Conservation (phyloP, 2,113 vertebrate species). For the Hiodon alosoides region DNA sequence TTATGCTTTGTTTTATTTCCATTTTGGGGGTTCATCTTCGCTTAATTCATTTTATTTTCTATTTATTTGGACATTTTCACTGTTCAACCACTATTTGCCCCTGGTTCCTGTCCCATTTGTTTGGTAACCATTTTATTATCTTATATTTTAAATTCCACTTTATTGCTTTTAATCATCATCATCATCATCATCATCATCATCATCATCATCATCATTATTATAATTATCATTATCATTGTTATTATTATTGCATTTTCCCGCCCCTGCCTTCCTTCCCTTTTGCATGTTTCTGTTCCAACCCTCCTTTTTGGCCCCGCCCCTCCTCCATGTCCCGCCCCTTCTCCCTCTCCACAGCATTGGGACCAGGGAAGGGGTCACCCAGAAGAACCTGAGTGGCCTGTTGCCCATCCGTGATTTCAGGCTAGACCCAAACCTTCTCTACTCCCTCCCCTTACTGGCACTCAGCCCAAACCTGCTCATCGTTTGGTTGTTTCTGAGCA, state of each 20-base stretch:
- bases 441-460: constrained; percentile 93
- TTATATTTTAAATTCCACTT: not conserved
- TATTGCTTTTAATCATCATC: not conserved
- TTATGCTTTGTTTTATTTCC: constrained; percentile 15
- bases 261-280: not conserved
- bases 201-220: not conserved
- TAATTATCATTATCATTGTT: not conserved
- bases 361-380: constrained; percentile 95
- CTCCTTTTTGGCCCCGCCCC: constrained; percentile 41
- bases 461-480: constrained; percentile 96
- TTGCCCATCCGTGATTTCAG: constrained; percentile 92
- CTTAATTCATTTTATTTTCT: not conserved
- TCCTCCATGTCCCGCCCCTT: constrained; percentile 62
- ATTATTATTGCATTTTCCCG: not conserved
- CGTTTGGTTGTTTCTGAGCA: constrained; percentile 95
- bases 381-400: constrained; percentile 99
- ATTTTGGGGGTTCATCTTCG: not conserved
- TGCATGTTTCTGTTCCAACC: constrained; percentile 26
- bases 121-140: too few species aligned
- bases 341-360: constrained; percentile 89
- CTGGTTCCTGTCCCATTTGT: too few species aligned
- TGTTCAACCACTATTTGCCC: too few species aligned
- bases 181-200: not conserved
- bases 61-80: not conserved
- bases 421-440: constrained; percentile 94